Conservation (phyloP, 2,797 vertebrate genomes). For the Schizopygopsis pylzovi region DNA sequence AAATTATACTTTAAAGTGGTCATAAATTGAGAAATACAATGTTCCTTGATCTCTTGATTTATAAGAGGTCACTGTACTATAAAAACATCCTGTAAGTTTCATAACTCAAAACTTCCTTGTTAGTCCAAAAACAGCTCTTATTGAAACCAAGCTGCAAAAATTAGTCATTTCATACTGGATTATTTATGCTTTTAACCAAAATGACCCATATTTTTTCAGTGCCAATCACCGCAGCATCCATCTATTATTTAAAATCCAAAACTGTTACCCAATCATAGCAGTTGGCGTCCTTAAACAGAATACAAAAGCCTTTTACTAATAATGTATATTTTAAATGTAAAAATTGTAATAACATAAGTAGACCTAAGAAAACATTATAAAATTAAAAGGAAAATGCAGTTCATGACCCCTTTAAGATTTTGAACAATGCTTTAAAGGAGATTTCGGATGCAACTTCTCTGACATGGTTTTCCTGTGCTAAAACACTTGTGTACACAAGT, state of each 20-base stretch:
- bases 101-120: background rate
- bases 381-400: too few relatives aligned
- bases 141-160: background rate
- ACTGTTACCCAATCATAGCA: background rate
- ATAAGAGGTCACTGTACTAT: background rate
- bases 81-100: background rate
- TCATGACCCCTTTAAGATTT: background rate
- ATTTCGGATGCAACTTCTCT: background rate
- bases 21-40: background rate
- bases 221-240: background rate
- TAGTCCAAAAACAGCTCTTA: background rate
- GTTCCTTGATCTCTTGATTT: background rate
- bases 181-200: background rate
- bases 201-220: background rate
- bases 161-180: background rate
- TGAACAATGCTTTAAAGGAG: background rate
- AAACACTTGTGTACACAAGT: background rate
- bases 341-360: background rate
- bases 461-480: background rate
- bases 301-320: too few relatives aligned
- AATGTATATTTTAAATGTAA: background rate
- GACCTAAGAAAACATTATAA: too few relatives aligned
- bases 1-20: too few relatives aligned
- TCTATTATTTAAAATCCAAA: background rate
- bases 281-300: background rate